Evolutionary conservation across 2,113 vertebrate species (phyloP).

Genomic region (Microcebus ravelobensis): DNA sequence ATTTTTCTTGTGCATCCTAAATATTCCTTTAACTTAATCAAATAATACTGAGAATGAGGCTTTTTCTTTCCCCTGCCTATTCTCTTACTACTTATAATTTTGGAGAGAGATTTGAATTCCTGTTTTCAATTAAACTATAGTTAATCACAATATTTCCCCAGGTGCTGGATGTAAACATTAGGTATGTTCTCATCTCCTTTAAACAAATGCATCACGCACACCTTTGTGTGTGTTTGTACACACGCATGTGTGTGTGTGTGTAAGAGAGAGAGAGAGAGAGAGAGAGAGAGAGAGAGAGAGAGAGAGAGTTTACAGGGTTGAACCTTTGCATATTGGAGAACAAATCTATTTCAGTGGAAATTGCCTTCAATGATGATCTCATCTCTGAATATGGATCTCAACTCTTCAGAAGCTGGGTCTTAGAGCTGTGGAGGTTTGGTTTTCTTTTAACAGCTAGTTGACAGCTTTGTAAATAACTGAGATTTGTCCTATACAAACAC

Average conservation of each 20-base stretch:
- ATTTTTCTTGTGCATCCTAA: neutral
- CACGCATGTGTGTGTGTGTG: neutral
- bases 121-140: conserved; percentile 20
- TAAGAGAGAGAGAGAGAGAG: neutral
- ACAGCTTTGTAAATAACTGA: conserved; percentile 27
- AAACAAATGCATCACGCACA: neutral
- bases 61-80: neutral
- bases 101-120: neutral
- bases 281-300: too few relatives aligned
- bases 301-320: neutral
- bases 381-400: neutral
- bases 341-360: conserved; percentile 41
- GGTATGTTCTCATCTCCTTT: neutral
- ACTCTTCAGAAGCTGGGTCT: neutral
- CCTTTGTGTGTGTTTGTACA: neutral
- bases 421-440: conserved; percentile 5
- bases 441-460: conserved; percentile 44
- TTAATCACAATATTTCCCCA: conserved; percentile 21
- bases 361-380: conserved; percentile 28
- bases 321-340: conserved; percentile 36
- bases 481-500: conserved; percentile 1
- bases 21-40: neutral
- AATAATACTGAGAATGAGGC: neutral
- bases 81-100: neutral
- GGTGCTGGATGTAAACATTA: neutral